phyloP scores from a whole-genome alignment of 2,888 invertebrate genomes.

The Hesperia comma region DNA sequence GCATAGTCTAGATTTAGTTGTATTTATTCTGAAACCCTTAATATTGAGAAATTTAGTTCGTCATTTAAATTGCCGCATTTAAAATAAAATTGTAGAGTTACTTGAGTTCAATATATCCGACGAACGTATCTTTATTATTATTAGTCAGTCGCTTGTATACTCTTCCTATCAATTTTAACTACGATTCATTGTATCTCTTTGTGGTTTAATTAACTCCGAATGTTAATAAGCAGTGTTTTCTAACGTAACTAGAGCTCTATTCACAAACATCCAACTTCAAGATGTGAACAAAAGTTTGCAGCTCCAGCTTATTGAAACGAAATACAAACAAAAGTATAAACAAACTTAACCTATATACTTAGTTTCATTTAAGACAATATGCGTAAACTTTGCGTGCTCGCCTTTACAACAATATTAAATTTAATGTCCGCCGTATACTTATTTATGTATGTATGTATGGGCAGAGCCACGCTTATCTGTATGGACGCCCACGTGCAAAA shows the following conservation, averaged over 20 bases:
- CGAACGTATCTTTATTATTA: no score
- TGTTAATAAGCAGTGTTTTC: slow-evolving; percentile 1
- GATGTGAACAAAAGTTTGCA: slow-evolving; percentile 15
- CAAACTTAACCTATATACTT: slow-evolving; percentile 8
- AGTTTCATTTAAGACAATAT: slow-evolving; percentile 16
- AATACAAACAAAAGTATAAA: slow-evolving; percentile 19
- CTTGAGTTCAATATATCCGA: no score
- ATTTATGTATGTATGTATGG: not conserved
- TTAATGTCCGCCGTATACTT: not conserved
- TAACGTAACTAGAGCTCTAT: not conserved
- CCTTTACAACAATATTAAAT: not conserved
- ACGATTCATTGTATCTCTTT: no score
- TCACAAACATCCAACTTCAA: slow-evolving; percentile 12
- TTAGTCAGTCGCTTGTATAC: no score
- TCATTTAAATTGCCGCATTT: no score
- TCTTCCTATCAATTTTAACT: no score
- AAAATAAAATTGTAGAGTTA: no score
- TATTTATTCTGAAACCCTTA: no score
- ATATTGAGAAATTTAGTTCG: no score
- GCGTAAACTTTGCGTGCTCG: not conserved
- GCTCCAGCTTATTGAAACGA: slow-evolving; percentile 5
- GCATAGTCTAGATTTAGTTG: no score
- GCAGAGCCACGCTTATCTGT: no score
- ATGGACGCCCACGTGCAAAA: no score
- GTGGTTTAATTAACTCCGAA: not conserved